Evolutionary conservation across 2,888 invertebrate species (phyloP).

Genomic region (Melikaiella ostensackeni): DNA sequence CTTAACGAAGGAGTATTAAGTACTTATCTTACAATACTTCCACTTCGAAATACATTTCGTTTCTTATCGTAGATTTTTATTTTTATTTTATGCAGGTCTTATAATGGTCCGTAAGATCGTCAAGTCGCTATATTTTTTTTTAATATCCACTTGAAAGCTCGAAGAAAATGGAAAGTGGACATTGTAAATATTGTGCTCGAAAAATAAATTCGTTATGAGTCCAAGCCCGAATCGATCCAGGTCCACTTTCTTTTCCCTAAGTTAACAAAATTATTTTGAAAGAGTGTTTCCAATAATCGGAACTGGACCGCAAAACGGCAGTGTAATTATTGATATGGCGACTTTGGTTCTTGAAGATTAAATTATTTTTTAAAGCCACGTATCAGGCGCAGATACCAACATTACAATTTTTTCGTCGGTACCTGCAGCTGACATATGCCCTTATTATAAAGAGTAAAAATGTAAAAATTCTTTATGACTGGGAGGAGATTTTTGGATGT

Average conservation of each 20-base stretch:
- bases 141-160: slow-evolving; percentile 26
- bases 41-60: slow-evolving; percentile 32
- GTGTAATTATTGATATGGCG: slow-evolving; percentile 18
- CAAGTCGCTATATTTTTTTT: slow-evolving; percentile 28
- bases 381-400: neutral
- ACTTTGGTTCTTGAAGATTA: slow-evolving; percentile 22
- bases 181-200: slow-evolving; percentile 28
- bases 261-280: neutral
- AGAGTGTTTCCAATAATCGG: neutral
- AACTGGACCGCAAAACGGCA: slow-evolving; percentile 4
- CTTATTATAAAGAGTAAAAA: neutral
- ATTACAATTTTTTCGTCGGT: no score
- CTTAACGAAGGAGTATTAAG: slow-evolving; percentile 35
- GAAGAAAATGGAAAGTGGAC: slow-evolving; percentile 24
- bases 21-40: slow-evolving; percentile 40
- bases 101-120: slow-evolving; percentile 37
- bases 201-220: slow-evolving; percentile 23
- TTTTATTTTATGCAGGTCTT: slow-evolving; percentile 24
- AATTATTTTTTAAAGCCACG: neutral
- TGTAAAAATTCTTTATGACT: neutral
- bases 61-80: slow-evolving; percentile 33
- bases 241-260: neutral
- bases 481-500: neutral
- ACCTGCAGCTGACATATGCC: no score
- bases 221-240: slow-evolving; percentile 14